Base-by-base conservation (phyloP, 2,888 invertebrate genomes). In the Aspidiotus destructor region DNA sequence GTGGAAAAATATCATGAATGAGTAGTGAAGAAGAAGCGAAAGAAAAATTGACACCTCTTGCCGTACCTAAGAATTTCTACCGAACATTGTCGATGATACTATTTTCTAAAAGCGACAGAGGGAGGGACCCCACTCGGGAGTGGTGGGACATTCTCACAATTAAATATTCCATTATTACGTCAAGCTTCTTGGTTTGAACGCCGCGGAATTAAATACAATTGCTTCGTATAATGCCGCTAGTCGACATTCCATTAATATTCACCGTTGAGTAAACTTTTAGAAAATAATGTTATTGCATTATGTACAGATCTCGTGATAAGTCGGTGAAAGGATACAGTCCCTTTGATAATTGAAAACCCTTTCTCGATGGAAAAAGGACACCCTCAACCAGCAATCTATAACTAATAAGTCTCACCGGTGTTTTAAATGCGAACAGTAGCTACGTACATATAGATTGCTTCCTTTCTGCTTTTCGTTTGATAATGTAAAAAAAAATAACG, bases 311-410 rank as follows among this genome's bases (percentile, higher is more conserved):
- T 58, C 57, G 28, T 67, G 67, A 67, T 67, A 67, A 67, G 67
- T 67, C 42, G 44, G 60, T 44, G 60, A 67, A 60, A 67, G 67
- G 67, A 67, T 60, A 48, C 67, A 65, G 55, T 67, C 63, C 63
- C 63, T 63, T 48, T 63, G 63, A 54, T 63, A 63, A 63, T 63
- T 63, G 63, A 63, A 63, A 63, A 54, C 63, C 63, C 63, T 63
- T 63, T 63, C 52, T 28, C 28, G 28, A 63, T 13, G 16, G 63
- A 54, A 63, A 63, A 54, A 67, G 60, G 60, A 58, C 40, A 58
- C 67, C 67, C 67, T 60, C 60, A 60, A 67, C 67, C 42, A 67
- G 67, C 57, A 67, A 67, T 67, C 67, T 67, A 60, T 67, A 60
- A 67, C 67, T 67, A 67, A 67, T 67, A 67, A 48, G 67, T 64